Conservation (phyloP, 2,113 vertebrate species). For the Oxygymnocypris stewartii region DNA sequence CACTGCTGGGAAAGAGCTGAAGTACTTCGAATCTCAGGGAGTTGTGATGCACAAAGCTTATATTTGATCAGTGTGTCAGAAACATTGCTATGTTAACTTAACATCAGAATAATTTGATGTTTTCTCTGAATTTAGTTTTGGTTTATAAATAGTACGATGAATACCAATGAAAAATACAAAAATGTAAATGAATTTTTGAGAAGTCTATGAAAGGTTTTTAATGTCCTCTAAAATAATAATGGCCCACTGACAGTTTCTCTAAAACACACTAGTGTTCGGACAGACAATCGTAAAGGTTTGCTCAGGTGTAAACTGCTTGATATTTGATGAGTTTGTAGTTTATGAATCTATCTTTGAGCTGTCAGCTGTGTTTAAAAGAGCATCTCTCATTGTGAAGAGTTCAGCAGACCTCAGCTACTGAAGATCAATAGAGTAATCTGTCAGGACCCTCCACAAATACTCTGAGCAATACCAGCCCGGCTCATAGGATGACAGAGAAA, state of each 20-base stretch:
- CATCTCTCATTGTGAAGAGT: conserved; percentile 21
- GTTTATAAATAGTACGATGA: background rate
- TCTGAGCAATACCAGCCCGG: conserved; percentile 1
- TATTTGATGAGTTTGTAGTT: conserved; percentile 33
- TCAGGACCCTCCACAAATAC: conserved; percentile 34
- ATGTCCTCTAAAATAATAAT: background rate
- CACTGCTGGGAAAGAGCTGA: background rate
- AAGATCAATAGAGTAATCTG: conserved; percentile 47
- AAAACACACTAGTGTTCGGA: background rate
- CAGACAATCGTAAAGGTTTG: background rate
- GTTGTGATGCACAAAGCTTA: conserved; percentile 5
- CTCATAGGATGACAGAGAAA: conserved; percentile 29
- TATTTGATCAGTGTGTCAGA: conserved; percentile 20
- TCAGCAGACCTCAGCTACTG: conserved; percentile 18
- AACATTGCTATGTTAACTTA: background rate
- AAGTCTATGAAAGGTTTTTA: background rate
- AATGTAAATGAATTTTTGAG: background rate
- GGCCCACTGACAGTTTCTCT: background rate
- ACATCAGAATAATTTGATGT: background rate
- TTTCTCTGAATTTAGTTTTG: background rate
- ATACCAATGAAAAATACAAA: background rate
- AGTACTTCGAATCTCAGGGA: conserved; percentile 48
- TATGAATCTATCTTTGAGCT: conserved; percentile 21
- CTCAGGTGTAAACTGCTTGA: conserved; percentile 22
- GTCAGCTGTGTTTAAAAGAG: conserved; percentile 31